Base-by-base conservation (phyloP, 2,113 vertebrate genomes). In the Coracopsis vasa region DNA sequence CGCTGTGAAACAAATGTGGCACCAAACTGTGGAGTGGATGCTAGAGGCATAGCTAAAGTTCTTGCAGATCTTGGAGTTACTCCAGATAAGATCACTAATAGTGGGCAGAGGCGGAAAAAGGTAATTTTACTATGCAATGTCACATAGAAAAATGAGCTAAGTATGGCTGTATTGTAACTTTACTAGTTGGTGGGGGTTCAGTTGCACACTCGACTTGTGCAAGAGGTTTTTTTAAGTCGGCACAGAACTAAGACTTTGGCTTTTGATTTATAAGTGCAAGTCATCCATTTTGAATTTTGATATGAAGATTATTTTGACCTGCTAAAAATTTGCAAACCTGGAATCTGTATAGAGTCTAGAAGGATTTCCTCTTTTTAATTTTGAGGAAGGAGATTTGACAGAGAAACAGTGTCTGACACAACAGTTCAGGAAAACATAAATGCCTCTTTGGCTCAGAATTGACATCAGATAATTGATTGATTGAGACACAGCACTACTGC, bases 11-110 rank as follows among this genome's bases (percentile, higher is more conserved):
- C 97, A 92, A 99, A 99, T 15, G 99, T 99, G 95, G 99, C 99
- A 74, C 99, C 99, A 64, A 99, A 99, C 98, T 99, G 99, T 33
- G 99, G 99, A 4, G 99, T 99, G 92, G 99, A 99, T 47, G 99
- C 99, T 95, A 97, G 99, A 92, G 99, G 99, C 18, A 99, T 99
- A 44, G 99, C 99, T 60, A 99, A 99, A 97, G 99, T 99, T 73
- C 98, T 99, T 70, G 98, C 99, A 6, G 99, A 99, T 98, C 98
- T 99, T 45, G 99, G 99, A 16, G 99, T 99, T 94, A 99, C 99
- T 35, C 99, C 99, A 21, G 99, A 99, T 97, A 99, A 99, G 96
- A 99, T 99, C 97, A 99, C 99, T 96, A 99, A 99, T 96, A 99
- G 98, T 1, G 99, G 99, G 16, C 99, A 99, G 94, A 98, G 99